Conservation (phyloP, 1,140 invertebrate species). For the Lordiphosa clarofinis region DNA sequence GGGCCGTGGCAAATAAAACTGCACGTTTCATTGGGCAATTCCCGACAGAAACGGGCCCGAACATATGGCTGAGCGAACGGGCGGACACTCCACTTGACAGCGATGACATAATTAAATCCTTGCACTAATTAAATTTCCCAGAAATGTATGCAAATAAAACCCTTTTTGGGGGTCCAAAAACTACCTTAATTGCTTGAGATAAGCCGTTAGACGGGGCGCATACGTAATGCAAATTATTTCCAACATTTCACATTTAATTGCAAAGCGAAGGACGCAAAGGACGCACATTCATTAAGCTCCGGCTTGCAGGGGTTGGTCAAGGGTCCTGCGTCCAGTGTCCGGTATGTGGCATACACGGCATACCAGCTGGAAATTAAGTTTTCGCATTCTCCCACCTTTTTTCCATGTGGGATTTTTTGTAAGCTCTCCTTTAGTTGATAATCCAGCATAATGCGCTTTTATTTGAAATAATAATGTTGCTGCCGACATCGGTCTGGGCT, state of each 20-base stretch:
- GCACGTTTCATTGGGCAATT: constrained; percentile 55
- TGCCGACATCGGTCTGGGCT: constrained; percentile 71
- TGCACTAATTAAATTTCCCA: constrained; percentile 79
- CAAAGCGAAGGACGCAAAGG: constrained; percentile 32
- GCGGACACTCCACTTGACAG: constrained; percentile 8
- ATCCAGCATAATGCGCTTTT: constrained; percentile 79
- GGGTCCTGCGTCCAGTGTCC: constrained; percentile 31
- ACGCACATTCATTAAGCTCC: constrained; percentile 64
- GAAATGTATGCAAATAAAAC: constrained; percentile 58
- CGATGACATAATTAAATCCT: constrained; percentile 79
- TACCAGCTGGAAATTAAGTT: constrained; percentile 75
- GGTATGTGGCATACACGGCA: constrained; percentile 50
- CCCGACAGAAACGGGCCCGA: background rate
- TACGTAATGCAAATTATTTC: constrained; percentile 77
- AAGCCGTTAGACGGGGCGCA: constrained; percentile 67
- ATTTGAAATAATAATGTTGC: constrained; percentile 79
- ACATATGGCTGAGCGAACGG: constrained; percentile 1
- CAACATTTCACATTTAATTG: constrained; percentile 80
- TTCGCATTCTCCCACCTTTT: constrained; percentile 72
- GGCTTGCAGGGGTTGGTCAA: constrained; percentile 27
- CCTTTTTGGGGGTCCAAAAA: constrained; percentile 38
- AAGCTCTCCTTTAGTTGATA: constrained; percentile 60
- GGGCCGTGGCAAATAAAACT: constrained; percentile 36
- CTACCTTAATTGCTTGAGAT: constrained; percentile 79
- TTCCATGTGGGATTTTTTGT: constrained; percentile 21